phyloP scores from a whole-genome alignment of 2,888 invertebrate genomes.

The Beris chalybata region DNA sequence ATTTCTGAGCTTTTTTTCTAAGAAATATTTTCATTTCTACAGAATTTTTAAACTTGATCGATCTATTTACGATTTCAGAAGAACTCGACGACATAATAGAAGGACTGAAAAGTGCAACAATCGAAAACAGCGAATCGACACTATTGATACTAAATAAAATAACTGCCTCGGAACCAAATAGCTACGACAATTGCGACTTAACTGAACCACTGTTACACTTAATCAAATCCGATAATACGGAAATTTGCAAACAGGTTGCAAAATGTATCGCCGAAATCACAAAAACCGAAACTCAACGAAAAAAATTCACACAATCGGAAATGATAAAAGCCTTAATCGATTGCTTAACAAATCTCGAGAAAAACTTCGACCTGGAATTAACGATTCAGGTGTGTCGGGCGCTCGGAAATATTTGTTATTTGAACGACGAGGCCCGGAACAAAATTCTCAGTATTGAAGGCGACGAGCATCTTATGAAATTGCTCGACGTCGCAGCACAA shows the following conservation, averaged over 20 bases:
- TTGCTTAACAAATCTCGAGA: slow-evolving; percentile 54
- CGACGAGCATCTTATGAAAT: slow-evolving; percentile 56
- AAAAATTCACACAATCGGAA: slow-evolving; percentile 66
- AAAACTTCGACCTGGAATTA: slow-evolving; percentile 57
- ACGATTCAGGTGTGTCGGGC: slow-evolving; percentile 78
- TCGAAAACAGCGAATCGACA: slow-evolving; percentile 43
- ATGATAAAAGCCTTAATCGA: slow-evolving; percentile 63
- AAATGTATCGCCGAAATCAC: slow-evolving; percentile 81
- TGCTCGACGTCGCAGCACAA: slow-evolving; percentile 53
- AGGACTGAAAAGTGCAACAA: slow-evolving; percentile 50
- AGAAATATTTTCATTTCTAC: too few relatives aligned
- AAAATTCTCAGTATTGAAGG: slow-evolving; percentile 60
- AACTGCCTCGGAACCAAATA: slow-evolving; percentile 43
- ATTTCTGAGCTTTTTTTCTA: too few relatives aligned
- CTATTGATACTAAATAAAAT: slow-evolving; percentile 50
- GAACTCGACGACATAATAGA: slow-evolving; percentile 55
- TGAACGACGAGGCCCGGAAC: slow-evolving; percentile 72
- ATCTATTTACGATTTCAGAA: slow-evolving; percentile 40
- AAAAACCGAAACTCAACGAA: slow-evolving; percentile 75
- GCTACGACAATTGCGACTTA: slow-evolving; percentile 53
- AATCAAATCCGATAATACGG: slow-evolving; percentile 56
- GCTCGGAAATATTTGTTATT: slow-evolving; percentile 86
- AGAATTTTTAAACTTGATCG: too few relatives aligned
- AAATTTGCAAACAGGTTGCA: slow-evolving; percentile 62
- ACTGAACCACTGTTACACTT: slow-evolving; percentile 51